phyloP scores from a whole-genome alignment of 64 coral and sea anemone genomes.

The Catalaphyllia jardinei region DNA sequence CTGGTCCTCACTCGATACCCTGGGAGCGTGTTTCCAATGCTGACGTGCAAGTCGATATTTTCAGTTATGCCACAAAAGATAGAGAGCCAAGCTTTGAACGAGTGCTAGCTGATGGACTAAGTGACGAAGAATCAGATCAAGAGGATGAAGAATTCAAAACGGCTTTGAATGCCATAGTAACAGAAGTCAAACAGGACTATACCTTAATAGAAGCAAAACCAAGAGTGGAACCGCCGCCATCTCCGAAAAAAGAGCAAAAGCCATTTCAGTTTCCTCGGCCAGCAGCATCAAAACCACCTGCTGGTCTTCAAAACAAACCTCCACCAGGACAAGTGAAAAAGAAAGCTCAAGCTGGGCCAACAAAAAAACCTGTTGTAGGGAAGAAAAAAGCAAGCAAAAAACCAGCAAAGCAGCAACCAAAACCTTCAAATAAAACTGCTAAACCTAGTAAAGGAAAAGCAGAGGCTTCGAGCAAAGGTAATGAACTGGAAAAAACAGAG shows the following conservation, averaged over 20 bases:
- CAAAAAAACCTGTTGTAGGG: not conserved
- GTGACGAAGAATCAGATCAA: constrained; percentile 67
- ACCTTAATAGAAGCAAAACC: constrained; percentile 31
- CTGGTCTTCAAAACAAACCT: constrained; percentile 53
- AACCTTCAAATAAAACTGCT: not conserved
- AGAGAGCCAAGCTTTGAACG: constrained; percentile 28
- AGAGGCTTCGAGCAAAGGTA: constrained; percentile 38
- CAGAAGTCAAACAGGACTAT: constrained; percentile 60
- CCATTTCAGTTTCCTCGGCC: constrained; percentile 85
- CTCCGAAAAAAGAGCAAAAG: constrained; percentile 58
- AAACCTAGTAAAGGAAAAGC: constrained; percentile 38
- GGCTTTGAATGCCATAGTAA: constrained; percentile 78
- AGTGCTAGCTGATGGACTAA: constrained; percentile 37
- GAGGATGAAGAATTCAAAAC: constrained; percentile 73
- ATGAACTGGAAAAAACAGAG: constrained; percentile 4
- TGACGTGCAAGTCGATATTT: constrained; percentile 80
- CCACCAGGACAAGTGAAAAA: constrained; percentile 25
- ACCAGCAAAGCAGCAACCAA: constrained; percentile 12
- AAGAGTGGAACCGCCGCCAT: constrained; percentile 19
- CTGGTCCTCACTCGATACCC: constrained; percentile 60
- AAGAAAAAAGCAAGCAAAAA: constrained; percentile 38
- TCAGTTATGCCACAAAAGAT: constrained; percentile 59
- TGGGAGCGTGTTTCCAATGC: constrained; percentile 78
- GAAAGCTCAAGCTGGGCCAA: constrained; percentile 33
- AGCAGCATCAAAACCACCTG: constrained; percentile 55